Percentiles rank a stretch among this genome's conserved stretches.
phyloP scores from a whole-genome alignment of 2,113 vertebrate genomes.

The Electrona antarctica region DNA sequence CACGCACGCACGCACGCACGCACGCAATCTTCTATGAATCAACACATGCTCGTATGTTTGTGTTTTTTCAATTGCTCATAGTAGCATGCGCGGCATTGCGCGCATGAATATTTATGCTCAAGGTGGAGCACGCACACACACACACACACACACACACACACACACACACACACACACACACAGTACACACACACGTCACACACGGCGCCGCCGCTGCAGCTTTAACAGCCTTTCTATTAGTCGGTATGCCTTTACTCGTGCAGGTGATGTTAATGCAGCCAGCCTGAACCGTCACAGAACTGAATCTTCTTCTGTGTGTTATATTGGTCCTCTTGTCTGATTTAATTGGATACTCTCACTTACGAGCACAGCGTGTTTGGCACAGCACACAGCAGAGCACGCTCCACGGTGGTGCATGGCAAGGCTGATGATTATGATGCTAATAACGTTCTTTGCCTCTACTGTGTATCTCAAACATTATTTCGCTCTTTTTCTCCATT shows the following conservation, averaged over 20 bases:
- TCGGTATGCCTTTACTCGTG: neutral
- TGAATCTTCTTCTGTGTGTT: neutral
- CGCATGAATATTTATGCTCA: neutral
- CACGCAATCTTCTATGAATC: neutral
- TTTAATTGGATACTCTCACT: conserved; percentile 10
- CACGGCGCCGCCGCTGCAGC: neutral
- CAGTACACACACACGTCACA: conserved; percentile 9
- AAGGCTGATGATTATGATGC: conserved; percentile 23
- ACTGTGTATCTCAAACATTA: too few species aligned
- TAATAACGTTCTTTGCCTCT: conserved; percentile 24
- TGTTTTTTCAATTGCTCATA: neutral
- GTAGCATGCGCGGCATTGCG: neutral
- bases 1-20: neutral
- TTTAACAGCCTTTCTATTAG: conserved; percentile 17
- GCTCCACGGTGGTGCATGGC: neutral
- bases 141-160: conserved; percentile 23
- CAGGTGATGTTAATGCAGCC: conserved; percentile 23
- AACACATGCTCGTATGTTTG: too few species aligned
- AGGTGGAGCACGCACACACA: neutral
- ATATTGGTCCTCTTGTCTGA: neutral
- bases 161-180: conserved; percentile 16
- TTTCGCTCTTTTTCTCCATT: too few species aligned
- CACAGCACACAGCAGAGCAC: conserved; percentile 1
- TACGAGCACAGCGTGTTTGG: neutral
- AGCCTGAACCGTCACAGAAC: neutral